Percentiles rank a stretch among this genome's conserved stretches.
Conservation (phyloP, 2,797 vertebrate genomes). For the Eremophila alpestris region DNA sequence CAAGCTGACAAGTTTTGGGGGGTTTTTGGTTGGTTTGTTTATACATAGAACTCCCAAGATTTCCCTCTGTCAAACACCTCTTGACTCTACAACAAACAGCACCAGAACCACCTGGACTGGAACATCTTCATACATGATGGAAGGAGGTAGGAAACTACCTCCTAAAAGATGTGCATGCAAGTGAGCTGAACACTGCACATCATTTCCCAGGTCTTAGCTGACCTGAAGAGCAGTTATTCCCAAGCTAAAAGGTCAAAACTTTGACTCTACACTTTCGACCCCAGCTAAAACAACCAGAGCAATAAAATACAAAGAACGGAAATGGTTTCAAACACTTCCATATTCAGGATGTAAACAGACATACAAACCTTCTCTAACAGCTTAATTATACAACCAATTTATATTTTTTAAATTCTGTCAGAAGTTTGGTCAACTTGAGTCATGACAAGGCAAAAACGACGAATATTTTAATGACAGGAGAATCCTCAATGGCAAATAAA, state of each 20-base stretch:
- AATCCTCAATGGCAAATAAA: neutral
- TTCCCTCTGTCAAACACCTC: neutral
- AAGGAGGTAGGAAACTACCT: too few species aligned
- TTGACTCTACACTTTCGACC: neutral
- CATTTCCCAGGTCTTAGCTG: neutral
- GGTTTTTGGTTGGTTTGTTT: neutral
- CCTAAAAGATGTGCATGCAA: neutral
- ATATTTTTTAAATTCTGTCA: neutral
- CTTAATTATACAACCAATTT: neutral
- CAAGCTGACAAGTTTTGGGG: neutral
- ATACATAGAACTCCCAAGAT: neutral
- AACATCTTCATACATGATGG: neutral
- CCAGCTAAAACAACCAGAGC: neutral
- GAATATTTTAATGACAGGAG: neutral
- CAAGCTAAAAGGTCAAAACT: neutral
- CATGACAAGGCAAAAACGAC: neutral
- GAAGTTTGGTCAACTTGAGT: neutral
- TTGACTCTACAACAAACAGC: neutral
- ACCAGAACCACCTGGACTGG: neutral
- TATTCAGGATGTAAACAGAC: neutral
- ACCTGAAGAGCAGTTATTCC: neutral
- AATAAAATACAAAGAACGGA: neutral
- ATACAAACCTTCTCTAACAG: neutral
- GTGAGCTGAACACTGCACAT: accelerated
- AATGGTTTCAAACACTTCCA: neutral